Base-by-base conservation (phyloP, 35 echinoderm and acorn worm species). In the Hemicentrotus pulcherrimus region DNA sequence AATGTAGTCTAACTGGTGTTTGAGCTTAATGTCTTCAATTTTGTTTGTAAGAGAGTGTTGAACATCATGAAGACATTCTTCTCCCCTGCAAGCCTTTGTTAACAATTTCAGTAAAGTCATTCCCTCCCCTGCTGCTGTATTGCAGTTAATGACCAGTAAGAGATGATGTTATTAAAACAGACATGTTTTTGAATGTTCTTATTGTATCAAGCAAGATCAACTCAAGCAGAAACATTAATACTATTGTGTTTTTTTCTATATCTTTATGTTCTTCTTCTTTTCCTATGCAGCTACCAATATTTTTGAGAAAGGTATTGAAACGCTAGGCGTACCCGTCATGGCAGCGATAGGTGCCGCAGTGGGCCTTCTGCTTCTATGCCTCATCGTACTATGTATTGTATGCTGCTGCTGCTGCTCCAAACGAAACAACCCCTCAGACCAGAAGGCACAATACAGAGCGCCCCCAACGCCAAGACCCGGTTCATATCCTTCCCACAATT, bases 371-470 rank as follows among this genome's bases (percentile, higher is more conserved):
- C 48, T 97, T 45, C 94, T 98, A 1, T 87, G 97, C 30, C 95
- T 97, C 46, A 71, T 98, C 18, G 65, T 98, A 10, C 88, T 95
- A 15, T 97, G 95, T 86, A 96, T 96, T 10, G 87, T 88, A 2
- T 98, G 97, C 61, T 98, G 97, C 86, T 98, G 97, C 86, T 97
- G 96, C 46, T 98, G 96, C 92, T 48, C 95, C 31, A 96, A 97
- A 46, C 94, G 94, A 92, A 94, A 94, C 16, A 95, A 98, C 58
- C 48, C 46, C 46, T 95, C 94, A 78, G 96, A 98, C 52, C 94
- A 96, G 46, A 98, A 98, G 95, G 45, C 91, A 15, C 96, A 96
- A 32, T 98, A 96, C 87, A 96, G 96, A 41, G 86, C 95, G 47
- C 95, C 97, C 31, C 95, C 96, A 19, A 96, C 95, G 61, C 96